Evolutionary conservation across 1,140 invertebrate genomes (phyloP), one percentile per base, ranked within the genome.

Genomic region (Charaxes varanes): DNA sequence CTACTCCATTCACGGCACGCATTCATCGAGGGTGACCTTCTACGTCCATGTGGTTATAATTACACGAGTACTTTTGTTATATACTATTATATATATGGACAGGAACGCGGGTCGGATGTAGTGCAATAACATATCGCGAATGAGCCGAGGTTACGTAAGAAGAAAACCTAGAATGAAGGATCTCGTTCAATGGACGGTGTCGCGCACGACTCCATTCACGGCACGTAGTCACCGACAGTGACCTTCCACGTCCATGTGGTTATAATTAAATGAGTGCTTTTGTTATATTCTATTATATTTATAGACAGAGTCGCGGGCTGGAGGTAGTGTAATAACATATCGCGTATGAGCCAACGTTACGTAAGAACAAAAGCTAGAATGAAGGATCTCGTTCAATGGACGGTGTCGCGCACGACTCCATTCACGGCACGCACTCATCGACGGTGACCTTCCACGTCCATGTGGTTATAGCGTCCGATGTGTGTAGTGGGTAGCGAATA

Each of bases 351-450:
- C 40, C 10, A 12, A 33, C 33, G 32, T 72, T 77, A 74, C 66
- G 61, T 65, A 78, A 72, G 60, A 63, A 69, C 68, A 65, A 63
- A 68, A 61, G 53, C 48, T 62, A 73, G 60, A 62, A 68, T 69
- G 60, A 69, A 71, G 60, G 66, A 68, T 58, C 49, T 69, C 43
- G 33, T 59, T 74, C 60, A 78, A 70, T 72, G 68, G 62, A 38
- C 49, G 54, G 23, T 43, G 54, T 59, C 53, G 51, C 57, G 47
- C 40, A 44, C 57, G 53, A 48, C 47, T 56, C 59, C 76, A 80
- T 80, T 77, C 72, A 73, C 66, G 60, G 63, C 57, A 55, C 51
- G 51, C 54, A 57, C 55, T 46, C 36, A 46, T 52, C 53, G 35
- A n/a, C 48, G 55, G 43, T 74, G 70, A 74, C 64, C 67, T 76